These are phyloP conservation scores for Acinonyx jubatus DNA, from an alignment of 2,113 vertebrate species.

Conservation along the genomic window DNA sequence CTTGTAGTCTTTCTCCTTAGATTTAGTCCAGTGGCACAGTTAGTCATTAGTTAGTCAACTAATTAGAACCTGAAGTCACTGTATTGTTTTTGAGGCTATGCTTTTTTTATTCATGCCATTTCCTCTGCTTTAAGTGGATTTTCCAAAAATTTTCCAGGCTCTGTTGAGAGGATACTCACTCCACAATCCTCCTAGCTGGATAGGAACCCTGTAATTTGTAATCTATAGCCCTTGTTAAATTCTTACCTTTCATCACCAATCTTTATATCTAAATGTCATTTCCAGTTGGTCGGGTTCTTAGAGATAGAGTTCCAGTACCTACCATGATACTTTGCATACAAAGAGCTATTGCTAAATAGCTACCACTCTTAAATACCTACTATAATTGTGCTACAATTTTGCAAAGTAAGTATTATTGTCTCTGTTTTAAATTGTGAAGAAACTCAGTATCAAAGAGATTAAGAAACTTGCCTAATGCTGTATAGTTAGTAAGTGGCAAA, in stretches of 20 bases:
- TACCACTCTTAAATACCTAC: slow-evolving; percentile 41
- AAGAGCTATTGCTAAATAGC: slow-evolving; percentile 64
- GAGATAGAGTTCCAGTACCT: slow-evolving; percentile 31
- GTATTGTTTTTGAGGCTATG: background rate
- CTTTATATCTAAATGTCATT: slow-evolving; percentile 56
- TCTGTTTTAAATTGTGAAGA: slow-evolving; percentile 71
- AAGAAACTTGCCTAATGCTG: slow-evolving; percentile 56
- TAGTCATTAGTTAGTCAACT: background rate
- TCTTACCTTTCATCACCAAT: slow-evolving; percentile 42
- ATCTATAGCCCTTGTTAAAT: slow-evolving; percentile 38
- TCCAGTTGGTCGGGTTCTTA: slow-evolving; percentile 67
- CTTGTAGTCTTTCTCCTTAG: background rate
- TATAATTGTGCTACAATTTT: slow-evolving; percentile 55
- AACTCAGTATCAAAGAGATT: slow-evolving; percentile 70
- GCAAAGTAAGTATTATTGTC: slow-evolving; percentile 61
- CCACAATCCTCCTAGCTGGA: background rate
- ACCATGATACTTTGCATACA: slow-evolving; percentile 28
- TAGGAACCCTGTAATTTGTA: slow-evolving; percentile 49
- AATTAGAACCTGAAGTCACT: background rate
- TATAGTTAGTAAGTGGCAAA: slow-evolving; percentile 64
- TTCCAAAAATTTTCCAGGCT: background rate
- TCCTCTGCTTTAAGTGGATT: background rate
- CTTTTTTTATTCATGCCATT: background rate
- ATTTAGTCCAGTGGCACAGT: background rate
- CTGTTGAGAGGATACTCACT: background rate